A percentile compares a stretch with the other conserved stretches of the same genome.
phyloP scores from a whole-genome alignment of 37 sponge, comb jelly and placozoan species.

The Bolinopsis microptera region DNA sequence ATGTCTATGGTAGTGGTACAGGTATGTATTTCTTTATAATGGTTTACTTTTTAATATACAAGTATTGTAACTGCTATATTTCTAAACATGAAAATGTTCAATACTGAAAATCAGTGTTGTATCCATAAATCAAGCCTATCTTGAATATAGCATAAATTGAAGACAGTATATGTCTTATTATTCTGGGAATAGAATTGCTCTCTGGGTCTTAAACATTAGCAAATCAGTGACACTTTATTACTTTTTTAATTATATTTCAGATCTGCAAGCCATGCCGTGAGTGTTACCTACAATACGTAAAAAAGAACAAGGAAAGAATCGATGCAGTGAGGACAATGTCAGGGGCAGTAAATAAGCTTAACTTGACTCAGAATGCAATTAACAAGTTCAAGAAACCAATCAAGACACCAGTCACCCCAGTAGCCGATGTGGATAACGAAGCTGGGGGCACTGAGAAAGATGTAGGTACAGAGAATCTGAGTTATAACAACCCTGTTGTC shows the following conservation, averaged over 20 bases:
- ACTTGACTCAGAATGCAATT: too few relatives aligned
- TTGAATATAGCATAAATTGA: too few relatives aligned
- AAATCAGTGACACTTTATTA: too few relatives aligned
- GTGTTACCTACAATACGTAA: conserved; percentile 6
- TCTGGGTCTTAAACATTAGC: too few relatives aligned
- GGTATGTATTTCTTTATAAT: not conserved
- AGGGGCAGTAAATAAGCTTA: not conserved
- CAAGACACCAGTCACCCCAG: not conserved
- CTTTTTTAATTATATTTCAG: too few relatives aligned
- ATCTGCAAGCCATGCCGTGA: conserved; percentile 36
- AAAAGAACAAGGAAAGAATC: not conserved
- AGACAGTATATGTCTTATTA: too few relatives aligned
- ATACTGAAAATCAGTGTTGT: not conserved
- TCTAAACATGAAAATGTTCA: not conserved
- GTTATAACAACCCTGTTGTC: not conserved
- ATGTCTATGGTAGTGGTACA: conserved; percentile 23
- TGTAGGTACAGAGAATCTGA: not conserved
- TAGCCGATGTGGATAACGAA: not conserved
- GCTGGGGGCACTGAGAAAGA: not conserved
- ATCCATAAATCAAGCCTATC: too few relatives aligned
- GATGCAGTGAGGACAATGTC: not conserved
- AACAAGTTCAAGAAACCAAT: not conserved
- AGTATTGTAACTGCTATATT: not conserved
- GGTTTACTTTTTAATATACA: not conserved
- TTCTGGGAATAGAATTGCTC: too few relatives aligned